Evolutionary conservation across 2,888 invertebrate genomes (phyloP), one percentile per base, ranked within the genome.

Genomic region (Gerosis bhagava): DNA sequence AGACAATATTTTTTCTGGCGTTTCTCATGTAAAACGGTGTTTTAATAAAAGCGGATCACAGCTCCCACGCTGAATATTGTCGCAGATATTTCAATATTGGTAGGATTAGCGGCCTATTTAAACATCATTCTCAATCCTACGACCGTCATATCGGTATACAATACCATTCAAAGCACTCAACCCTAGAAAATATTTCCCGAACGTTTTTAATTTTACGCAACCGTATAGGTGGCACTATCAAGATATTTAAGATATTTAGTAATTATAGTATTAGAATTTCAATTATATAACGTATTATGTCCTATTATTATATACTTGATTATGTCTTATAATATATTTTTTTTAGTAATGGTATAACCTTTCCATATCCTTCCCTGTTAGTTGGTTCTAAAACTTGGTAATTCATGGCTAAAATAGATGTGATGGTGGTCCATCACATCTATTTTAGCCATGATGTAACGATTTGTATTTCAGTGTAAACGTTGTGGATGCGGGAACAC

Each of bases 1-100:
- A 56, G 57, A 67, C 68, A 70, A 65, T 68, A 73, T 77, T 76
- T 82, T 79, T 77, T 73, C 65, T 67, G 63, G 60, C 69, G 63
- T 66, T 69, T 64, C 73, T 69, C 70, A 58, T 58, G 51, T 74
- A 75, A 72, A 72, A 70, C 74, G 72, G 70, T 83, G 80, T 84
- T 86, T 84, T 86, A 87, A 86, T 86, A 87, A 86, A 83, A 81
- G 67, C 76, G 86, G 86, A 84, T 86, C 76, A 82, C 73, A 64
- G 75, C 75, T 73, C 72, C 63, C 73, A 72, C 70, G 60, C 68
- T 73, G 83, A 81, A 86, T 84, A 87, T 84, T 86, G 87, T 87
- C 84, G 77, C 77, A 72, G 86, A 87, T 87, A 83, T 87, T 87
- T 87, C 87, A 87, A 87, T 87, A 87, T 84, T 83, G 86, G 83